These are phyloP conservation scores for Craseonycteris thonglongyai DNA, from an alignment of 2,113 vertebrate species.

Conservation along the genomic window DNA sequence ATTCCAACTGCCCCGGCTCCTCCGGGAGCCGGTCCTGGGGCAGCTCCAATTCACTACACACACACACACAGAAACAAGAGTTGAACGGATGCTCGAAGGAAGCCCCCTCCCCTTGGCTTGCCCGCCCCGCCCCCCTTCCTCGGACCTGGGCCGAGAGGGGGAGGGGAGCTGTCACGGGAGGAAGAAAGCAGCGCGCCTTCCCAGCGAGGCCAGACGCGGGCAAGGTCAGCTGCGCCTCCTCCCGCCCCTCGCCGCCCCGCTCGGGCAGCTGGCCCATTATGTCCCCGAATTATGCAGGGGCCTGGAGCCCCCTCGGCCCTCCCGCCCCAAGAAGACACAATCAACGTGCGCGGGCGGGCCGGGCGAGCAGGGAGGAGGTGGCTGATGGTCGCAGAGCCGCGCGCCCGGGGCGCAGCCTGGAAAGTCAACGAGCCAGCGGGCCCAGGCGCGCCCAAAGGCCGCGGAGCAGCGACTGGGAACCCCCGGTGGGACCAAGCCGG, in stretches of 20 bases:
- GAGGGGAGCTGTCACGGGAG: slow-evolving; percentile 74
- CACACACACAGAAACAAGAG: slow-evolving; percentile 5
- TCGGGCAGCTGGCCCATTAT: slow-evolving; percentile 80
- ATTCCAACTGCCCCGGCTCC: neutral
- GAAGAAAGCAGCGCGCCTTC: slow-evolving; percentile 78
- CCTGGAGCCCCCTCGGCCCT: slow-evolving; percentile 51
- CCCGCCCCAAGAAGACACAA: slow-evolving; percentile 43
- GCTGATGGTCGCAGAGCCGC: slow-evolving; percentile 27
- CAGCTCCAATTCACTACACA: neutral
- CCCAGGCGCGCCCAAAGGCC: neutral
- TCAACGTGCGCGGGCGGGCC: slow-evolving; percentile 30
- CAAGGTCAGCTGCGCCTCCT: slow-evolving; percentile 78
- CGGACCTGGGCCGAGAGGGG: neutral
- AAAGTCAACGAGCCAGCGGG: neutral
- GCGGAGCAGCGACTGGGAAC: neutral
- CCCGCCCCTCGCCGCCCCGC: slow-evolving; percentile 60
- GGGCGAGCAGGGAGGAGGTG: slow-evolving; percentile 60
- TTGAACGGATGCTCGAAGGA: neutral
- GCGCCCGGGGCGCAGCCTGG: slow-evolving; percentile 41
- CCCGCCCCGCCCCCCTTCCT: neutral
- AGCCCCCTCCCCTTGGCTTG: neutral
- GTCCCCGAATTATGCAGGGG: slow-evolving; percentile 76
- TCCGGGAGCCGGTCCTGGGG: neutral
- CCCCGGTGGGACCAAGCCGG: neutral
- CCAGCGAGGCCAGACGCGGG: slow-evolving; percentile 71